Base-by-base conservation (phyloP, 2,888 invertebrate genomes). In the Tillus elongatus region DNA sequence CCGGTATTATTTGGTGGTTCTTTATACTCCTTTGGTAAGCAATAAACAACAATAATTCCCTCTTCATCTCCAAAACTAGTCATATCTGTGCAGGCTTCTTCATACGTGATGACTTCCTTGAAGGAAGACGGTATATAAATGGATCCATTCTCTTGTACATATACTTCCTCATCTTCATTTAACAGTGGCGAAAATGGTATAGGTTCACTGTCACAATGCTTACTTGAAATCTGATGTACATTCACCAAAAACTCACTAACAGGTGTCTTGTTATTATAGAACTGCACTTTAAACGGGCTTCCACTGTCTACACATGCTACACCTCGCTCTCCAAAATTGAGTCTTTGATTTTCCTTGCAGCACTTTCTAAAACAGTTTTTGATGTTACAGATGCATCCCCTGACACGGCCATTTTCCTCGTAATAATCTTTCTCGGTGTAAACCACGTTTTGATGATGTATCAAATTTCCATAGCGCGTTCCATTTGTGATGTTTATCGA, bases 121-220 rank as follows among this genome's bases (percentile, higher is more conserved):
- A n/a, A n/a, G n/a, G n/a, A n/a, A n/a, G n/a, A n/a, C n/a, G 24
- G 24, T 8, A 19, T 19, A 19, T 19, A 19, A 6, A 19, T n/a
- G 6, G 24, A 19, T n/a, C 24, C 24, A 19, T 19, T 19, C n/a
- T 19, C 24, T n/a, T 19, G 24, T n/a, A 19, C 24, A 19, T 19
- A 19, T 8, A 19, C 6, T 6, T 19, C n/a, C 6, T 19, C 24
- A 8, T 19, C 24, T 19, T 19, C 24, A n/a, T 8, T 19, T 6
- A 19, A 19, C 6, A 8, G 6, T n/a, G 24, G 24, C n/a, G 24
- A 19, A n/a, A n/a, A n/a, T n/a, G n/a, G n/a, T 8, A 19, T 19
- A 19, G n/a, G 6, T n/a, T 8, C n/a, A n/a, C 24, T n/a, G 6
- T 8, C 24, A 19, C 24, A 6, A n/a, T 19, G 24, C 6, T n/a